Base-by-base conservation (phyloP, 2,888 invertebrate species). In the Drosophila buzzatii region DNA sequence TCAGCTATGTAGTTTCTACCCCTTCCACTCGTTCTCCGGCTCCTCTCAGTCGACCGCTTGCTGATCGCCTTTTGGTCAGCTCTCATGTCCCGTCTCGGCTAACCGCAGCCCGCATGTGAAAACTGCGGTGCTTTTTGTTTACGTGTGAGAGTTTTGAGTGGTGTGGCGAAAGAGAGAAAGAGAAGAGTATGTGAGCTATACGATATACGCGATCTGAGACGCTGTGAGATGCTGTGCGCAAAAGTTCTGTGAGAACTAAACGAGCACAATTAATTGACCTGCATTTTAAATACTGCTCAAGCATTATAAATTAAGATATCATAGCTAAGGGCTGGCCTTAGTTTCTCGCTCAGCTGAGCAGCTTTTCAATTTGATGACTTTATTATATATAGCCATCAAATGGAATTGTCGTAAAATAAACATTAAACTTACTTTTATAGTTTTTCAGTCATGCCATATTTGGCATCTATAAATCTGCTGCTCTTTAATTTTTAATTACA, bases 61-160 rank as follows among this genome's bases (percentile, higher is more conserved):
- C 27, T 44, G 67, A 62, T 59, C 67, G 68, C 71, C 67, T 35
- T 71, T 63, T 67, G 76, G 76, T 71, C 75, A 73, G 72, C 18
- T 8, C 51, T 64, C 76, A 52, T 71, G 71, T 79, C 65, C 71
- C 65, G 78, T 66, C 67, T 79, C 64, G 80, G 78, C 78, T 73
- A 84, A 78, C 81, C 84, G 84, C 84, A 81, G 75, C 81, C 78
- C 78, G 84, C 78, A 81, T 81, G 75, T 83, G 78, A 83, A 81
- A 75, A 68, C 33, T 64, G 70, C 67, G 55, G 53, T 72, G 51
- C 63, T 63, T 66, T 41, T 61, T 70, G 33, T 73, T 61, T 52
- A 52, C 49, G 20, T 35, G 52, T 41, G 49, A 71, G 42, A 63
- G 49, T 51, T 23, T 41, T 9, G n/a, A 23, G 37, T 52, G 18